Percentiles rank a stretch among this genome's conserved stretches.
phyloP scores from a whole-genome alignment of 2,888 invertebrate genomes.

The Bruchidius siliquastri region DNA sequence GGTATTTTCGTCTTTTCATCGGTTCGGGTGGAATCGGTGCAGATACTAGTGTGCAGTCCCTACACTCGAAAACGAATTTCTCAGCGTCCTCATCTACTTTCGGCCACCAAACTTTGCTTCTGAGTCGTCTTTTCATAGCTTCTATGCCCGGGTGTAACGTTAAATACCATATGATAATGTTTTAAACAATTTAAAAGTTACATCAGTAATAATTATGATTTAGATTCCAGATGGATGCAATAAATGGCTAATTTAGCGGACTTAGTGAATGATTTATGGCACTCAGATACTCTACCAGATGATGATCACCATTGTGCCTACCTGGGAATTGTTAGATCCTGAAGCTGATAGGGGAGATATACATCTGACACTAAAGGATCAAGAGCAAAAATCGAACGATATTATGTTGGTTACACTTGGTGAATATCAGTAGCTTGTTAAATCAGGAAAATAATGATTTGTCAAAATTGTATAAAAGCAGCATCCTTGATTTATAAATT shows the following conservation, averaged over 20 bases:
- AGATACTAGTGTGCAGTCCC: slow-evolving; percentile 21
- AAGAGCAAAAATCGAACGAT: slow-evolving; percentile 65
- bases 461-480: too few species aligned
- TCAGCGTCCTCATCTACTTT: slow-evolving; percentile 6
- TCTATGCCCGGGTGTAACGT: slow-evolving; percentile 40
- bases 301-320: slow-evolving; percentile 83
- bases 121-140: slow-evolving; percentile 20
- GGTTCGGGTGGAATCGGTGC: slow-evolving; percentile 15
- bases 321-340: slow-evolving; percentile 85
- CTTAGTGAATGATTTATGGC: slow-evolving; percentile 83
- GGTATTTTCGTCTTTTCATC: slow-evolving; percentile 18
- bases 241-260: slow-evolving; percentile 73
- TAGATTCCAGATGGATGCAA: slow-evolving; percentile 48
- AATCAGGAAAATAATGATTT: background rate
- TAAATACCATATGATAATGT: too few species aligned
- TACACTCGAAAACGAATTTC: slow-evolving; percentile 15
- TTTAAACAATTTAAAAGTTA: too few species aligned
- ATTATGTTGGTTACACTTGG: slow-evolving; percentile 52
- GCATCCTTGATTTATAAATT: too few species aligned
- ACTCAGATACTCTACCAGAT: slow-evolving; percentile 70
- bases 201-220: too few species aligned
- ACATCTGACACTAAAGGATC: slow-evolving; percentile 83
- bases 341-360: slow-evolving; percentile 91
- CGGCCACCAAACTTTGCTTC: slow-evolving; percentile 15
- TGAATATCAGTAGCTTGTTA: slow-evolving; percentile 48